Evolutionary conservation across 2,113 vertebrate species (phyloP).

Genomic region (Scytalopus superciliaris): DNA sequence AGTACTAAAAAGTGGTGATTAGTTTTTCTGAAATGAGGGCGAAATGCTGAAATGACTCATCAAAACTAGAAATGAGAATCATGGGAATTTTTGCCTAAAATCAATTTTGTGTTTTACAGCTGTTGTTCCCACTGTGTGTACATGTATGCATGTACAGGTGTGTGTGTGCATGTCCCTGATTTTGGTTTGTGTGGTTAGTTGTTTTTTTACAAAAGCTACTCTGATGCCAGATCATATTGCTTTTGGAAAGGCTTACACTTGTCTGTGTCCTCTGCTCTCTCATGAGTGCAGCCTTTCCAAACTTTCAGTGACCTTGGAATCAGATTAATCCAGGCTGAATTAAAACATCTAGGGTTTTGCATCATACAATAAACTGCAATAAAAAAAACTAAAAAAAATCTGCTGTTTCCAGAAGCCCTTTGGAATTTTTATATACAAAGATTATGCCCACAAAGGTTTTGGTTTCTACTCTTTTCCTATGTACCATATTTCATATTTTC

Average conservation of each 20-base stretch:
- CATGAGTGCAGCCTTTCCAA: not conserved
- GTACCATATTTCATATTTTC: not conserved
- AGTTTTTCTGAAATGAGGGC: not conserved
- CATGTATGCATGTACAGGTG: accelerated
- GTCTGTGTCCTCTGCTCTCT: not conserved
- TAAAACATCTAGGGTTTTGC: not conserved
- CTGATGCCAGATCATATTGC: not conserved
- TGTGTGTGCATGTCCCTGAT: accelerated
- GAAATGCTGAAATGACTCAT: not conserved
- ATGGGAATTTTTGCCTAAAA: not conserved
- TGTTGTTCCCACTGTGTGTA: not conserved
- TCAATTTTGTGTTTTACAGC: not conserved
- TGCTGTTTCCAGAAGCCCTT: not conserved
- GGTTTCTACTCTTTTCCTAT: not conserved
- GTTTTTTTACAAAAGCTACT: not conserved
- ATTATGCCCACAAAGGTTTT: not conserved
- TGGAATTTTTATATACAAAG: not conserved
- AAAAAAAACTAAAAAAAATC: no score
- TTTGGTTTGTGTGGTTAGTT: not conserved
- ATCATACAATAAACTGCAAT: not conserved
- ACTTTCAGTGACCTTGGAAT: not conserved
- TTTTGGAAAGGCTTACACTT: not conserved
- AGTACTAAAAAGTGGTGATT: not conserved
- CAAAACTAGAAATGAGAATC: not conserved
- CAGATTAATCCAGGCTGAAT: not conserved